A percentile compares a stretch with the other conserved stretches of the same genome.
Evolutionary conservation across 2,113 vertebrate genomes (phyloP).

Genomic region (Chaetodon trifascialis): DNA sequence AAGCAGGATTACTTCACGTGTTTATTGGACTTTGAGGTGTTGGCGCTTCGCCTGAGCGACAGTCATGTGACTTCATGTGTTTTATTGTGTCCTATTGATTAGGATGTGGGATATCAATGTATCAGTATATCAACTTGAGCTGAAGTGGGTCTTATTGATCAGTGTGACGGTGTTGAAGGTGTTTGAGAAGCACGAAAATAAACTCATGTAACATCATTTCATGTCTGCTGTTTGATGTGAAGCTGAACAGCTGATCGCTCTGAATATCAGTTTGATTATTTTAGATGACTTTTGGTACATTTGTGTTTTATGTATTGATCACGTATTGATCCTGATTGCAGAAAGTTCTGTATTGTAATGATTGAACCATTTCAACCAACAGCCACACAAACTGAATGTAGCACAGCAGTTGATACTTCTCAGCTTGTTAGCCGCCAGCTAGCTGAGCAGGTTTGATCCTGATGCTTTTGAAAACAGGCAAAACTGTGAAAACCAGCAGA

Average conservation of each 20-base stretch:
- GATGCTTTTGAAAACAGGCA: no score
- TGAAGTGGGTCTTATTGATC: neutral
- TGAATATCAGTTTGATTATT: neutral
- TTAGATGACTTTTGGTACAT: no score
- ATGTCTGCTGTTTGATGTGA: neutral
- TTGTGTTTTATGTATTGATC: neutral
- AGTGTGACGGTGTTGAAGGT: neutral
- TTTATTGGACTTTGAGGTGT: no score
- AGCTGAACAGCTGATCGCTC: no score
- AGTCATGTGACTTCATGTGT: neutral
- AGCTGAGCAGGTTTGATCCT: no score
- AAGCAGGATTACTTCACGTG: neutral
- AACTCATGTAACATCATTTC: neutral
- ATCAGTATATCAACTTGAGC: neutral
- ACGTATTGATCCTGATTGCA: no score
- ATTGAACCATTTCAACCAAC: no score
- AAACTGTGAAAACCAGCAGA: no score
- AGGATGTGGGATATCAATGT: constrained; percentile 12
- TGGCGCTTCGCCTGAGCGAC: neutral
- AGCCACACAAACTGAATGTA: no score
- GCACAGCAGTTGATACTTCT: no score
- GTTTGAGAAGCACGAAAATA: neutral
- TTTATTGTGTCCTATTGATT: constrained; percentile 23
- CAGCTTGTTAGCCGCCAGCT: no score
- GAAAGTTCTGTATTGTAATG: no score